Evolutionary conservation across 2,113 vertebrate species (phyloP).

Genomic region (Malurus cyaneus): DNA sequence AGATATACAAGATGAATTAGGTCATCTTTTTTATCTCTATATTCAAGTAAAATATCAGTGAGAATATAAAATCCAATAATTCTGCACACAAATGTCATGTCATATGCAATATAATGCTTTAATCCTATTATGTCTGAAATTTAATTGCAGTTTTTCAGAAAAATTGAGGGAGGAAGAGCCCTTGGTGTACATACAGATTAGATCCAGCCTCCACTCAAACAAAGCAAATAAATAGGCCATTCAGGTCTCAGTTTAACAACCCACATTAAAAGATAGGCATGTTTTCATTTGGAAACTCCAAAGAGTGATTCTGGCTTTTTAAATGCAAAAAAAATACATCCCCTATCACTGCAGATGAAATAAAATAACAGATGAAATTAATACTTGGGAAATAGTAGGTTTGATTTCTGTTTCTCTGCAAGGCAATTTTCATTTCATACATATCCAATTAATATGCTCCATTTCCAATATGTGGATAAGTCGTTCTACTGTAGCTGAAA

Average conservation of each 20-base stretch:
- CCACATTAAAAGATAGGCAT: slow-evolving; percentile 31
- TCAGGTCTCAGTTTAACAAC: slow-evolving; percentile 49
- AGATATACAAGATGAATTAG: not conserved
- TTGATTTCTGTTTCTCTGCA: slow-evolving; percentile 41
- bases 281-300: slow-evolving; percentile 41
- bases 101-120: slow-evolving; percentile 21
- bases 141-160: slow-evolving; percentile 47
- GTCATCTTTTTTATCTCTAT: slow-evolving; percentile 12
- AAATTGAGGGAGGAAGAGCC: slow-evolving; percentile 32
- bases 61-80: slow-evolving; percentile 41
- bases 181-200: slow-evolving; percentile 53
- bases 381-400: slow-evolving; percentile 8
- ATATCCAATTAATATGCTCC: slow-evolving; percentile 44
- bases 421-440: slow-evolving; percentile 35
- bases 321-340: slow-evolving; percentile 18
- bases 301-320: slow-evolving; percentile 6
- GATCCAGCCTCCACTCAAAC: slow-evolving; percentile 37
- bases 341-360: not conserved
- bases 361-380: slow-evolving; percentile 9
- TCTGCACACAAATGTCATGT: slow-evolving; percentile 25
- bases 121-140: slow-evolving; percentile 36
- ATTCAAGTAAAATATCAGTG: slow-evolving; percentile 28
- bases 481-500: not conserved
- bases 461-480: slow-evolving; percentile 14
- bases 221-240: slow-evolving; percentile 56